phyloP scores from a whole-genome alignment of 2,888 invertebrate species.

The Euplexia lucipara region DNA sequence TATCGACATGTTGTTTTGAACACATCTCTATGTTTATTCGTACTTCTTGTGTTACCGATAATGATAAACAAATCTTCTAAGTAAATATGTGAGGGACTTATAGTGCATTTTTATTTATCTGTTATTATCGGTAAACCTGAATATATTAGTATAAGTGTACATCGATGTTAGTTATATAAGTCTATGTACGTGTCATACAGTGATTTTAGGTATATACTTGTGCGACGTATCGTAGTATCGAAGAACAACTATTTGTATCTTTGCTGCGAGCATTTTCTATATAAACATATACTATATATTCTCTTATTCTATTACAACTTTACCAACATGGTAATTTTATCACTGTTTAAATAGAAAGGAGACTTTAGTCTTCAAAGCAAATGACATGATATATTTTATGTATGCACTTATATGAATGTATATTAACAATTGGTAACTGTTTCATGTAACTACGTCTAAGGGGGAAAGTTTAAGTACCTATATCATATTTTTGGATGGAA shows the following conservation, averaged over 20 bases:
- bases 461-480: constrained; percentile 6
- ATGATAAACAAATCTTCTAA: neutral
- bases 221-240: constrained; percentile 17
- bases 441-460: neutral
- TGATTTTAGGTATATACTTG: constrained; percentile 19
- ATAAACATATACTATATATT: constrained; percentile 1
- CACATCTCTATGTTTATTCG: constrained; percentile 30
- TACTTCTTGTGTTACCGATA: constrained; percentile 16
- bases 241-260: constrained; percentile 8
- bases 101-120: constrained; percentile 31
- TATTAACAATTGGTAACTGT: constrained; percentile 10
- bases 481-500: constrained; percentile 44
- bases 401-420: constrained; percentile 25
- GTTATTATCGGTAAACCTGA: constrained; percentile 21
- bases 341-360: constrained; percentile 12
- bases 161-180: constrained; percentile 41
- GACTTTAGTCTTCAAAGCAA: constrained; percentile 37
- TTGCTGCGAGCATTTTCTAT: constrained; percentile 35
- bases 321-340: constrained; percentile 7
- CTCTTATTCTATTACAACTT: constrained; percentile 14
- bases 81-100: neutral
- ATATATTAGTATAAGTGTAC: constrained; percentile 26
- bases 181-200: constrained; percentile 27
- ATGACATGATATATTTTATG: constrained; percentile 46
- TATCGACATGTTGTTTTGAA: constrained; percentile 35